These are phyloP conservation scores for Ceratina japonica DNA, from an alignment of 1,140 invertebrate genomes.

Conservation along the genomic window DNA sequence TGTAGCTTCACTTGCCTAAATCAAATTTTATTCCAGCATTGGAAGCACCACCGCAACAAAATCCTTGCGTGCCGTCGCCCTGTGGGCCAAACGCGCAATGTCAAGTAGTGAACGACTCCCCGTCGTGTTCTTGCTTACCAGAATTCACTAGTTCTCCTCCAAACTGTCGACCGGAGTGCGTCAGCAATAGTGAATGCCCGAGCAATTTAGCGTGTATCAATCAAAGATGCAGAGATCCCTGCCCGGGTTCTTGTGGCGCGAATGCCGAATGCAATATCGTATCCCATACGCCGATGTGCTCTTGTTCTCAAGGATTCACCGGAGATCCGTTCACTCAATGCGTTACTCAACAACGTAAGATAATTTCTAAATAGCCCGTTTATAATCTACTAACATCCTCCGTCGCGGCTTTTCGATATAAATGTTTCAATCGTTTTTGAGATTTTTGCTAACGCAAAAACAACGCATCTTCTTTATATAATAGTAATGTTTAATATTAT, in stretches of 20 bases:
- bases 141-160: conserved; percentile 78
- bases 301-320: conserved; percentile 71
- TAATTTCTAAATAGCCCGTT: background rate
- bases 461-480: background rate
- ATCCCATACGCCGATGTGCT: conserved; percentile 64
- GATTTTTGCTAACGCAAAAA: background rate
- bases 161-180: conserved; percentile 77
- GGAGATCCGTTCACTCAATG: conserved; percentile 81
- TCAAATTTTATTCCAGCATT: conserved; percentile 18
- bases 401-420: no score
- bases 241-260: conserved; percentile 78
- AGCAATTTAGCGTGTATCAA: conserved; percentile 77
- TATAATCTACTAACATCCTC: background rate
- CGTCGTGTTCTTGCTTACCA: conserved; percentile 82
- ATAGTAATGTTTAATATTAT: background rate
- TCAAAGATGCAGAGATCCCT: conserved; percentile 79
- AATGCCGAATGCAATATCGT: conserved; percentile 62
- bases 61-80: background rate
- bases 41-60: background rate
- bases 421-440: no score
- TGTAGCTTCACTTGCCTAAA: conserved; percentile 42
- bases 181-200: conserved; percentile 78
- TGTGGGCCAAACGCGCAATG: conserved; percentile 6
- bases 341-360: conserved; percentile 80
- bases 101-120: conserved; percentile 5